A percentile compares a stretch with the other conserved stretches of the same genome.
Conservation (phyloP, 2,888 invertebrate species). For the Gastracanthus pulcherrimus region DNA sequence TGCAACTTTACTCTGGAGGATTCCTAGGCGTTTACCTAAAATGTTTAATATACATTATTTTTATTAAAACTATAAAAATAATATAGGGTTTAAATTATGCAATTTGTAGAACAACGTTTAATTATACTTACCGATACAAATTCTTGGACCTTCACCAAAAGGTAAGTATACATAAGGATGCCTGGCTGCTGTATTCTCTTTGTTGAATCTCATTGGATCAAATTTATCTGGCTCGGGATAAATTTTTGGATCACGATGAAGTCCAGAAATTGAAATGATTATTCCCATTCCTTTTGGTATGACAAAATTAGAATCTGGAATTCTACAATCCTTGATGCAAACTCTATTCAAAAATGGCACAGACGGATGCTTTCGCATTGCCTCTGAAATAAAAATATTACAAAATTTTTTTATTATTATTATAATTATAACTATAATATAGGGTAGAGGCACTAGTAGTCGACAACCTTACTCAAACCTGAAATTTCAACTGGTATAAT, state of each 20-base stretch:
- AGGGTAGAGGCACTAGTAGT: no score
- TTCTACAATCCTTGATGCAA: conserved; percentile 64
- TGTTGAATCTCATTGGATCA: conserved; percentile 77
- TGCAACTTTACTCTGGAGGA: conserved; percentile 54
- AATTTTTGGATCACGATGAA: conserved; percentile 77
- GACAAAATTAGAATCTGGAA: conserved; percentile 57
- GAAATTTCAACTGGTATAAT: no score
- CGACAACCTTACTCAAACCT: no score
- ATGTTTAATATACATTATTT: not conserved
- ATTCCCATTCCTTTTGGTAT: conserved; percentile 64
- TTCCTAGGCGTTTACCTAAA: conserved; percentile 53
- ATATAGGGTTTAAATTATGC: not conserved
- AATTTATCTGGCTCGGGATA: conserved; percentile 77
- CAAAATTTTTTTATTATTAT: no score
- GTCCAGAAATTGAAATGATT: conserved; percentile 70
- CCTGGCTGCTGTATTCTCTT: conserved; percentile 65
- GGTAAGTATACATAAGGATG: conserved; percentile 58
- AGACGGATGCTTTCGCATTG: conserved; percentile 63
- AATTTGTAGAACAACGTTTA: not conserved
- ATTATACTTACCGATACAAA: conserved; percentile 62
- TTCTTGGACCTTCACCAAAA: conserved; percentile 62
- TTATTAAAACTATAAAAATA: not conserved
- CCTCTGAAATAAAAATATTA: conserved; percentile 59
- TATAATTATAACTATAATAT: no score
- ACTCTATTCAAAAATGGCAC: conserved; percentile 64